Percentiles rank a stretch among this genome's conserved stretches.
Conservation (phyloP, 2,888 invertebrate genomes). For the Sminthurinus aureus region DNA sequence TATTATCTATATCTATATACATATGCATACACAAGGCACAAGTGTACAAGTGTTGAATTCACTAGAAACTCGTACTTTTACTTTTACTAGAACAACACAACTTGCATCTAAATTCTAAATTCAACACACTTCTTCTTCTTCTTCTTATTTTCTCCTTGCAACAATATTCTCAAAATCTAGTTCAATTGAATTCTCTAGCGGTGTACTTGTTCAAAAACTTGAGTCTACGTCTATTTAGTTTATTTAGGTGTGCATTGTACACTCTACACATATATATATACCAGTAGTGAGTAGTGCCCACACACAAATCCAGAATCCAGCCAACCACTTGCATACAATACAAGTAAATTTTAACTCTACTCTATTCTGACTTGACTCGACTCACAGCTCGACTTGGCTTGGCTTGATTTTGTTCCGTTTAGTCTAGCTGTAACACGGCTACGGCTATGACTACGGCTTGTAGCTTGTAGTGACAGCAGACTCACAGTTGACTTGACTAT, state of each 20-base stretch:
- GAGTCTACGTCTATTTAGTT: too few relatives aligned
- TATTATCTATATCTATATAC: too few relatives aligned
- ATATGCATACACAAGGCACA: background rate
- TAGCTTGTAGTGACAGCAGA: background rate
- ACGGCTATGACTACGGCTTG: background rate
- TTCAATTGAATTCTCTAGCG: background rate
- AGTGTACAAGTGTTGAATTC: background rate
- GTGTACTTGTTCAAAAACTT: background rate
- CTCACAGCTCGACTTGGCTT: background rate
- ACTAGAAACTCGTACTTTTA: background rate
- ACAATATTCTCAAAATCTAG: constrained; percentile 15
- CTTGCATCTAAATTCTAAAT: too few relatives aligned
- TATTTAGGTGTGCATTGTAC: too few relatives aligned
- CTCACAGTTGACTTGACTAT: constrained; percentile 13
- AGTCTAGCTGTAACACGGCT: too few relatives aligned
- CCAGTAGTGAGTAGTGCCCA: background rate
- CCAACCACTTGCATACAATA: constrained; percentile 1
- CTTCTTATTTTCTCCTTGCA: background rate
- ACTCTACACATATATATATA: too few relatives aligned
- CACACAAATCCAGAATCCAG: background rate
- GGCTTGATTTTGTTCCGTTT: too few relatives aligned
- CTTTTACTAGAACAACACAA: background rate
- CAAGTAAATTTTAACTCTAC: background rate
- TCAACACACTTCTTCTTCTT: too few relatives aligned
- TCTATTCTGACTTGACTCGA: background rate